Evolutionary conservation across 2,888 invertebrate genomes (phyloP).

Genomic region (Cataglyphis rosenhaueri): DNA sequence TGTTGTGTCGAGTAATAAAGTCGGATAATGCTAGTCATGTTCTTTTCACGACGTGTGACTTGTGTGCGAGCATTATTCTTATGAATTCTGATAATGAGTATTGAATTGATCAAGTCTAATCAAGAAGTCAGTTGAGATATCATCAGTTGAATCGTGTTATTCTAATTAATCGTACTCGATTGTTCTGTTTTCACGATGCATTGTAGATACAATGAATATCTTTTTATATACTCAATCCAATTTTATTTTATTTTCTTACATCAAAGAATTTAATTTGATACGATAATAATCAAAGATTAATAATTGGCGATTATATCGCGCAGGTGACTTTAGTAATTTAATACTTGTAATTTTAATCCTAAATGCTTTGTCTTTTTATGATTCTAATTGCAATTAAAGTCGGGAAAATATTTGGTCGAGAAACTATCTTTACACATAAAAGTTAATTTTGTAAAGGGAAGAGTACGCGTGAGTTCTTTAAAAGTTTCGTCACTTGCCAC

Average conservation of each 20-base stretch:
- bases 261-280: not conserved
- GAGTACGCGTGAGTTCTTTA: not conserved
- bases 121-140: not conserved
- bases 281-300: not conserved
- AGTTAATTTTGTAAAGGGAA: slow-evolving; percentile 23
- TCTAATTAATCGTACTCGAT: not conserved
- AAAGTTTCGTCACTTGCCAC: not conserved
- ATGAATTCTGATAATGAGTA: not conserved
- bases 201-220: not conserved
- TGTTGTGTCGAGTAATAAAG: not conserved
- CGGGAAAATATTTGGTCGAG: not conserved
- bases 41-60: slow-evolving; percentile 4
- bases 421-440: not conserved
- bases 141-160: not conserved
- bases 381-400: slow-evolving; percentile 3
- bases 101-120: slow-evolving; percentile 4
- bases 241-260: not conserved
- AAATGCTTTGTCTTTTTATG: not conserved
- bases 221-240: slow-evolving; percentile 1
- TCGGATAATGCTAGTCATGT: not conserved
- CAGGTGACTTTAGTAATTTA: not conserved
- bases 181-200: not conserved
- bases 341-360: not conserved
- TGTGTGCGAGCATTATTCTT: not conserved
- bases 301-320: not conserved